Percentiles rank a stretch among this genome's conserved stretches.
Conservation (phyloP, 2,888 invertebrate genomes). For the Hemistola chrysoprasaria region DNA sequence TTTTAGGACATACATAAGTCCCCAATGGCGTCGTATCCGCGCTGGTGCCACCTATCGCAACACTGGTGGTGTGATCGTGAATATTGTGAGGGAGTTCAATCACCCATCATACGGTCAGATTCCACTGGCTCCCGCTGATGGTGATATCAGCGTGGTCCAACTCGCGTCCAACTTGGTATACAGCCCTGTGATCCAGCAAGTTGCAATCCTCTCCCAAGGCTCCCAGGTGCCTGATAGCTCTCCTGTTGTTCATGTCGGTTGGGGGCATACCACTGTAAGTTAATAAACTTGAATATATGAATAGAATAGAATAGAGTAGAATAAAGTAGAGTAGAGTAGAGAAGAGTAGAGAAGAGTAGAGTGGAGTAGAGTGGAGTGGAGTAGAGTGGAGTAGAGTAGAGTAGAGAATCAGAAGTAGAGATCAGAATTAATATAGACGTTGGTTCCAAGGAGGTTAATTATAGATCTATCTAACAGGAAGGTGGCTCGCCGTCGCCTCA, state of each 20-base stretch:
- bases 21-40: constrained; percentile 28
- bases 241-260: constrained; percentile 22
- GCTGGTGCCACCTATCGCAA: constrained; percentile 32
- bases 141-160: constrained; percentile 28
- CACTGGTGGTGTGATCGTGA: constrained; percentile 20
- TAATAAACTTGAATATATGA: neutral
- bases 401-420: too few species aligned
- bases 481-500: constrained; percentile 3
- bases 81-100: constrained; percentile 10
- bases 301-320: too few species aligned
- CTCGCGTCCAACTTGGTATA: constrained; percentile 12
- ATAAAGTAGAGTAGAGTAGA: too few species aligned
- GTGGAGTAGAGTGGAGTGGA: too few species aligned
- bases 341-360: too few species aligned
- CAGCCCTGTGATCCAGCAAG: constrained; percentile 20
- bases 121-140: constrained; percentile 18
- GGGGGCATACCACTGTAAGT: constrained; percentile 38
- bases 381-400: too few species aligned
- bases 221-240: constrained; percentile 22
- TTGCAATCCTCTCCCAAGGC: constrained; percentile 25
- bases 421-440: too few species aligned
- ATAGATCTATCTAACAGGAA: too few species aligned
- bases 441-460: too few species aligned
- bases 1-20: constrained; percentile 21
- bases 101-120: constrained; percentile 26